Conservation (phyloP, 1,140 invertebrate species). For the Drosophila melanica region DNA sequence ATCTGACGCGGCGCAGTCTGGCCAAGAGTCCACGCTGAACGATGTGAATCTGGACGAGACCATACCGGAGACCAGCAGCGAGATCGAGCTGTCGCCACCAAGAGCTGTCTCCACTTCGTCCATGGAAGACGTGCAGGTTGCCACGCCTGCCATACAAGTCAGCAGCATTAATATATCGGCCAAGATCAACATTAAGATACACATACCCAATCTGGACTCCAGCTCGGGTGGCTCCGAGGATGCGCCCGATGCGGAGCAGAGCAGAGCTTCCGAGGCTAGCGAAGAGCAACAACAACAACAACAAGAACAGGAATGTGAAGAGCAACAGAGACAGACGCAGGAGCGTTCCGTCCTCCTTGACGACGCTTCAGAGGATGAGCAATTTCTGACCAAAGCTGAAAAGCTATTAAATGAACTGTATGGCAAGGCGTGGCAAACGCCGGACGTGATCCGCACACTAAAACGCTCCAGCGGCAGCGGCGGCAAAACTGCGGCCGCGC, state of each 20-base stretch:
- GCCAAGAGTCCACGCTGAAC: conserved; percentile 9
- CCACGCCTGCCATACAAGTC: conserved; percentile 45
- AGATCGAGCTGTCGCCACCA: conserved; percentile 33
- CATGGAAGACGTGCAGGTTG: neutral
- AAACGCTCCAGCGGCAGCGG: conserved; percentile 62
- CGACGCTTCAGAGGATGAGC: conserved; percentile 54
- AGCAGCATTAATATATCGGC: conserved; percentile 80
- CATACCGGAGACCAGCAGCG: conserved; percentile 67
- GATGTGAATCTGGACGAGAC: conserved; percentile 46
- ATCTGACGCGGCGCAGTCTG: conserved; percentile 11
- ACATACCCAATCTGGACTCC: conserved; percentile 53
- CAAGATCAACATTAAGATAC: conserved; percentile 80
- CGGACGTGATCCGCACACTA: conserved; percentile 67
- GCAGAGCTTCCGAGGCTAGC: neutral
- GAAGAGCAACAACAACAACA: neutral
- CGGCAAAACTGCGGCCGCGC: conserved; percentile 20
- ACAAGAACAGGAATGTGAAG: neutral
- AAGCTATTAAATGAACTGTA: conserved; percentile 85
- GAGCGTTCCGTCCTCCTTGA: conserved; percentile 5
- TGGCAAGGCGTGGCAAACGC: conserved; percentile 85
- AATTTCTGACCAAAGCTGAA: conserved; percentile 76
- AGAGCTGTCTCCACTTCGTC: conserved; percentile 7
- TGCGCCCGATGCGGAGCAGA: neutral
- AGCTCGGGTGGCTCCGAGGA: conserved; percentile 49
- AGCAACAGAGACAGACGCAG: neutral